Evolutionary conservation across 1,140 invertebrate species (phyloP).

Genomic region (Heliconius eleuchia): DNA sequence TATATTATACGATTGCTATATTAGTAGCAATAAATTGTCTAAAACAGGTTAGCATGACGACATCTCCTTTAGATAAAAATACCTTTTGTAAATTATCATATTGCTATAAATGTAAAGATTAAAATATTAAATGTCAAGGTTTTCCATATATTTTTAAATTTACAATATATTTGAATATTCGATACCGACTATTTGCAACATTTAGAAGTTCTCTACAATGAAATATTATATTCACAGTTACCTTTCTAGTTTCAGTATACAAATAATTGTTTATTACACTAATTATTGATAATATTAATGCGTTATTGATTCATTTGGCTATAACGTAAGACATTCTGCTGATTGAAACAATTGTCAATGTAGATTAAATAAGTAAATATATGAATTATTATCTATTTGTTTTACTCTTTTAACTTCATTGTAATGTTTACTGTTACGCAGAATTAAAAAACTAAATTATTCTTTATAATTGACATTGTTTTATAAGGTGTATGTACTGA

Average conservation of each 20-base stretch:
- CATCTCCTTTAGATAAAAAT: not conserved
- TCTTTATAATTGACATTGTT: not conserved
- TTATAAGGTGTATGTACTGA: not conserved
- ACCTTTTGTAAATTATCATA: not conserved
- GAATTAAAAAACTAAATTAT: not conserved
- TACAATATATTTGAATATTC: not conserved
- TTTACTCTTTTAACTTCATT: too few relatives aligned
- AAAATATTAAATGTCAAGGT: slow-evolving; percentile 22
- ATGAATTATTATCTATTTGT: too few relatives aligned
- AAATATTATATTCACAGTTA: not conserved
- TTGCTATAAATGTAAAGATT: not conserved
- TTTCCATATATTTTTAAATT: not conserved
- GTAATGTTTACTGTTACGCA: too few relatives aligned
- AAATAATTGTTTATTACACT: too few relatives aligned
- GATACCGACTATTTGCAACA: not conserved
- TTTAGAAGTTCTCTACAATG: not conserved
- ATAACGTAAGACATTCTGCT: too few relatives aligned
- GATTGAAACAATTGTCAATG: too few relatives aligned
- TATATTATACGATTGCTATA: too few relatives aligned
- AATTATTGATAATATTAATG: too few relatives aligned
- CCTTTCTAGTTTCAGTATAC: too few relatives aligned
- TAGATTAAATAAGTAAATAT: too few relatives aligned
- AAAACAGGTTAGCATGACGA: not conserved
- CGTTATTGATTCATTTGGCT: too few relatives aligned
- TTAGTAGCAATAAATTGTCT: too few relatives aligned